phyloP scores from a whole-genome alignment of 2,797 vertebrate species.

The Scolopax rusticola region DNA sequence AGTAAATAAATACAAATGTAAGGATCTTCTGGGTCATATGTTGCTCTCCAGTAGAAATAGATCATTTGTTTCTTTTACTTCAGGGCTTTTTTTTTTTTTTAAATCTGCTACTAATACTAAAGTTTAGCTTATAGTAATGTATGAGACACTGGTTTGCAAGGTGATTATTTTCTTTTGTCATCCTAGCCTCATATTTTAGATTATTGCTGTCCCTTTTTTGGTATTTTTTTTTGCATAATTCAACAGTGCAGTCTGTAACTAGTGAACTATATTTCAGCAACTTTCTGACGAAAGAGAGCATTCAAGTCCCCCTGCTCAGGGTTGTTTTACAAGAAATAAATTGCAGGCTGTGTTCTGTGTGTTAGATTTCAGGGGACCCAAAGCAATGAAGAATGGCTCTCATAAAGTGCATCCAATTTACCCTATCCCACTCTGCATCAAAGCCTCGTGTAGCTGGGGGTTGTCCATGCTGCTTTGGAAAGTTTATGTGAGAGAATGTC shows the following conservation, averaged over 20 bases:
- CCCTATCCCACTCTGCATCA: background rate
- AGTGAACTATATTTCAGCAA: background rate
- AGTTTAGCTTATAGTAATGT: background rate
- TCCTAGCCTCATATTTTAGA: background rate
- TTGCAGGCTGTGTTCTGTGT: background rate
- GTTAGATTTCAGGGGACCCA: background rate
- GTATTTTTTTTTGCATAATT: background rate
- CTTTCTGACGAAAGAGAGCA: background rate
- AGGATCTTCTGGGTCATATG: background rate
- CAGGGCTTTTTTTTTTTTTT: background rate
- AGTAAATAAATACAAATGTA: background rate
- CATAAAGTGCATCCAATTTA: background rate
- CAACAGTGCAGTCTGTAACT: background rate
- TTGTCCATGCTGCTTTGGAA: background rate
- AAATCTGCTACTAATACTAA: background rate
- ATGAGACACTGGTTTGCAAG: background rate
- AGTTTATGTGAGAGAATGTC: background rate
- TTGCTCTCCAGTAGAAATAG: background rate
- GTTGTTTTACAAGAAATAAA: background rate
- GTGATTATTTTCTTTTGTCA: background rate
- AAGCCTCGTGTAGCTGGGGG: rapidly evolving
- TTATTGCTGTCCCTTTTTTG: background rate
- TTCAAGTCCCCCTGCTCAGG: background rate
- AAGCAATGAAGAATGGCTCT: background rate
- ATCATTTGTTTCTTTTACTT: background rate